phyloP scores from a whole-genome alignment of 35 echinoderm and acorn worm species.

The Hemicentrotus pulcherrimus region DNA sequence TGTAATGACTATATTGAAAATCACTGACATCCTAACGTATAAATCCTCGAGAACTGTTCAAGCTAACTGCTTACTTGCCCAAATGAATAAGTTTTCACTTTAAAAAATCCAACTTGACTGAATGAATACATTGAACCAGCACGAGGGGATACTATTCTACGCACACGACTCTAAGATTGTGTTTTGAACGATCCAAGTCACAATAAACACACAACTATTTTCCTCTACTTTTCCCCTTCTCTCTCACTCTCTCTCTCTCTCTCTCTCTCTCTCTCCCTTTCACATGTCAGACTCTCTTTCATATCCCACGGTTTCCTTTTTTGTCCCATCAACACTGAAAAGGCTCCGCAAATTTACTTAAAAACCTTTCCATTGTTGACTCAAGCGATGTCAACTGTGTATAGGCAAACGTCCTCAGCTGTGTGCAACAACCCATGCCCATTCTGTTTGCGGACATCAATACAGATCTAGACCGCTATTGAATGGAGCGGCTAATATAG shows the following conservation, averaged over 20 bases:
- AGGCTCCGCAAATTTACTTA: conserved; percentile 2
- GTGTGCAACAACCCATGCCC: background rate
- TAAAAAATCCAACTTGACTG: background rate
- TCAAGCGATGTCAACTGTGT: conserved; percentile 16
- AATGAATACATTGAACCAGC: background rate
- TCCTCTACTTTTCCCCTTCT: background rate
- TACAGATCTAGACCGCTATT: background rate
- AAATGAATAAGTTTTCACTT: background rate
- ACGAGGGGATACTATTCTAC: background rate
- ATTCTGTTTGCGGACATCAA: background rate
- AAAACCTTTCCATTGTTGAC: conserved; percentile 11
- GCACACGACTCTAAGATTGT: background rate
- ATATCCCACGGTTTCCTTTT: background rate
- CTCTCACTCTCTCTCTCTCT: background rate
- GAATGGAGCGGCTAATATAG: conserved; percentile 9
- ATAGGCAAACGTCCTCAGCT: background rate
- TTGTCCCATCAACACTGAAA: background rate
- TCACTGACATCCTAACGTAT: background rate
- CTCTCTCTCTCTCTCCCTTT: background rate
- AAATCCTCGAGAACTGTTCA: background rate
- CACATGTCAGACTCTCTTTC: background rate
- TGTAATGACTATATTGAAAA: background rate
- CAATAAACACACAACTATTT: background rate
- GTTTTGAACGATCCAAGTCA: background rate
- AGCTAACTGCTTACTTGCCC: background rate